These are phyloP conservation scores for Spea bombifrons DNA, from an alignment of 2,113 vertebrate genomes.

Conservation along the genomic window DNA sequence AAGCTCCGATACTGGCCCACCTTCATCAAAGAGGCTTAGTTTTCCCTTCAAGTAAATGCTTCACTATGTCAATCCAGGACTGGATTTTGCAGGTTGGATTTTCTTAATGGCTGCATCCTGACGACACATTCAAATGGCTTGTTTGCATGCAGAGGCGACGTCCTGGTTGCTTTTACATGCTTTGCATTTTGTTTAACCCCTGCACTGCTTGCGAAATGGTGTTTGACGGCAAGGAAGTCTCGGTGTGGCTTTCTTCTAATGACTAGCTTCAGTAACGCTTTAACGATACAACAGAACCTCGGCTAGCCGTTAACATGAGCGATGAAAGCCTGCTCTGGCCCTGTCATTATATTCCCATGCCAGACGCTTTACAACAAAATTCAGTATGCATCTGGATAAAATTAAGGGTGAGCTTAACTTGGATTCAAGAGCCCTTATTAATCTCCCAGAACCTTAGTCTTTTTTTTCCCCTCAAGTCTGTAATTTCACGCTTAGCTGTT, in stretches of 20 bases:
- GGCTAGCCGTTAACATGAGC: constrained; percentile 55
- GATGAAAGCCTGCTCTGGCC: constrained; percentile 51
- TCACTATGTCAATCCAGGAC: too few species aligned
- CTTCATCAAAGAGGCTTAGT: too few species aligned
- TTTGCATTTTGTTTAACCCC: constrained; percentile 52
- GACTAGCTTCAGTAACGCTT: constrained; percentile 55
- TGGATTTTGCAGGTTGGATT: background rate
- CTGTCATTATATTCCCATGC: constrained; percentile 58
- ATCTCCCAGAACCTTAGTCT: too few species aligned
- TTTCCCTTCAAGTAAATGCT: too few species aligned
- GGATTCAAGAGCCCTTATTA: constrained; percentile 7
- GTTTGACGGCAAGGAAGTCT: background rate
- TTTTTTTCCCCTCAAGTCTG: too few species aligned
- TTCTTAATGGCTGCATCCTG: background rate
- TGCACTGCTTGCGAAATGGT: constrained; percentile 19
- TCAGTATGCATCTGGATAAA: constrained; percentile 56
- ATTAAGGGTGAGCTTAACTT: constrained; percentile 61
- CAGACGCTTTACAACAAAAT: constrained; percentile 52
- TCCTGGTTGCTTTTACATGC: constrained; percentile 52
- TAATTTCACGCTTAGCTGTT: too few species aligned
- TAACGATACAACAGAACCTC: constrained; percentile 53
- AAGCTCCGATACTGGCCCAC: too few species aligned
- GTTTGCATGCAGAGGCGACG: constrained; percentile 56
- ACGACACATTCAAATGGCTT: constrained; percentile 47
- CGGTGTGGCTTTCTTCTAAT: constrained; percentile 44